phyloP scores from a whole-genome alignment of 2,113 vertebrate species.

The Felis catus region DNA sequence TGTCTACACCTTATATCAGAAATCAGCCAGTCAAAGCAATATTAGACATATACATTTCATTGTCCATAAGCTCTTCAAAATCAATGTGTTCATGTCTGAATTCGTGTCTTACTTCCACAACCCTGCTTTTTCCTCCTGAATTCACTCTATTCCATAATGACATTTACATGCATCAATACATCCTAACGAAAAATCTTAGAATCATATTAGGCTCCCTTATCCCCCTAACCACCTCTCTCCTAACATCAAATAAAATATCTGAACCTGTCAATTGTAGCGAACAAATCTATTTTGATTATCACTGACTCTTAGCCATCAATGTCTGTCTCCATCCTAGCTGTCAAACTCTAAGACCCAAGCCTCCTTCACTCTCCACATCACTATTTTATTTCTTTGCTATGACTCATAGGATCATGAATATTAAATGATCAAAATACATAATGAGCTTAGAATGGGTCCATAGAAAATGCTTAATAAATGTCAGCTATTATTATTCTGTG shows the following conservation, averaged over 20 bases:
- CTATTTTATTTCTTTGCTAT: not conserved
- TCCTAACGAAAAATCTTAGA: not conserved
- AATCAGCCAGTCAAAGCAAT: not conserved
- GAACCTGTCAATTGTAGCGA: not conserved
- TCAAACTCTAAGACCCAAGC: not conserved
- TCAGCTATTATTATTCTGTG: not conserved
- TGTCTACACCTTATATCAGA: not conserved
- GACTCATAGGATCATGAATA: not conserved
- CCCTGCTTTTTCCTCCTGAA: not conserved
- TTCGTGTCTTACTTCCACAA: not conserved
- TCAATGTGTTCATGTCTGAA: not conserved
- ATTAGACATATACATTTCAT: not conserved
- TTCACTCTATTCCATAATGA: not conserved
- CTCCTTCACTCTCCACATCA: not conserved
- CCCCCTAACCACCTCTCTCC: not conserved
- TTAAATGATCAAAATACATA: not conserved
- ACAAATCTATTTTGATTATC: not conserved
- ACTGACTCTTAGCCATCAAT: not conserved
- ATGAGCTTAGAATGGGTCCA: not conserved
- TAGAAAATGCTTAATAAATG: not conserved
- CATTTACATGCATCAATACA: not conserved
- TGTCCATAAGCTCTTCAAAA: not conserved
- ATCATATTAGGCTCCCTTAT: not conserved
- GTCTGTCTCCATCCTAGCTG: not conserved
- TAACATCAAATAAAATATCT: not conserved